Conservation (phyloP, 2,888 invertebrate species). For the Xanthorhoe designata region DNA sequence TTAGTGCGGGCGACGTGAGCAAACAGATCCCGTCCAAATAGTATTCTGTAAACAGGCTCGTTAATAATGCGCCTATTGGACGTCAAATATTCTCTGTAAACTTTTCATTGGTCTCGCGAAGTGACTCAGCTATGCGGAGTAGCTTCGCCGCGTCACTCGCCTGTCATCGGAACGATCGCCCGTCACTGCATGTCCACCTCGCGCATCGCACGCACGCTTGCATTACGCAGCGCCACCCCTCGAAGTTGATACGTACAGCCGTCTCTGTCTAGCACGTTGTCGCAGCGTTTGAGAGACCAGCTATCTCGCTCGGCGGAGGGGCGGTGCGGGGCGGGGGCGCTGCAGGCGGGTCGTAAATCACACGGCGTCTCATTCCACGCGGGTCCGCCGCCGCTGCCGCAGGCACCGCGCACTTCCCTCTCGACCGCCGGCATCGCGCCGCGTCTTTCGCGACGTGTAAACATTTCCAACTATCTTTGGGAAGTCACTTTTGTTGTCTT, state of each 20-base stretch:
- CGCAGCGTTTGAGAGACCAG: conserved; percentile 44
- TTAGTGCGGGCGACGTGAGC: conserved; percentile 45
- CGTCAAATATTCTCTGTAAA: conserved; percentile 59
- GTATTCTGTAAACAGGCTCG: conserved; percentile 60
- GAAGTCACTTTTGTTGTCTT: conserved; percentile 69
- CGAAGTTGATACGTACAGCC: conserved; percentile 67
- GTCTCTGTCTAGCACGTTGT: conserved; percentile 64
- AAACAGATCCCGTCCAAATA: conserved; percentile 52
- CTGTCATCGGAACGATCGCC: conserved; percentile 82
- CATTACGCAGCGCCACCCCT: conserved; percentile 86
- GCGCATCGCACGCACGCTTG: conserved; percentile 85
- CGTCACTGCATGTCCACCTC: conserved; percentile 84
- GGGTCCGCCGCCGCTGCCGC: conserved; percentile 83
- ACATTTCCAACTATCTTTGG: conserved; percentile 72
- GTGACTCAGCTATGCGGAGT: conserved; percentile 77
- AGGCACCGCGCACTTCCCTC: conserved; percentile 82
- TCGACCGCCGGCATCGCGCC: conserved; percentile 78
- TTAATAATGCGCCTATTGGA: conserved; percentile 66
- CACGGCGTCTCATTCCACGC: conserved; percentile 85
- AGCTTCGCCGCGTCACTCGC: conserved; percentile 72
- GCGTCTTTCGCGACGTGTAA: conserved; percentile 84
- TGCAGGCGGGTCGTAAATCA: conserved; percentile 86
- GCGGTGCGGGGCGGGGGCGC: conserved; percentile 80
- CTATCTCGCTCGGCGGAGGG: conserved; percentile 70
- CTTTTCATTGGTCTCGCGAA: conserved; percentile 70